Conservation (phyloP, 2,113 vertebrate species). For the Martes martes region DNA sequence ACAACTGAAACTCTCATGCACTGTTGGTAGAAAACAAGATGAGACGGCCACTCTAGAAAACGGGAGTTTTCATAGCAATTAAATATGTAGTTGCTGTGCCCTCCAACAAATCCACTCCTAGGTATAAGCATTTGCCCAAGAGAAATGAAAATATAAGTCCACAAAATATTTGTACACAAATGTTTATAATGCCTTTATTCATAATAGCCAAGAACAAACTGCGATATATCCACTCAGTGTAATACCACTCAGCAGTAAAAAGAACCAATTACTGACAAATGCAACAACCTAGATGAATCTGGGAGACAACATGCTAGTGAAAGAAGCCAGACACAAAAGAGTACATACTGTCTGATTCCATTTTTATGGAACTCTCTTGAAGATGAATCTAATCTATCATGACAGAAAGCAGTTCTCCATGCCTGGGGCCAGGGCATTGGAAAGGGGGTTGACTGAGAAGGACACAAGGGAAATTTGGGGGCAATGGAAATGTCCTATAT, state of each 20-base stretch:
- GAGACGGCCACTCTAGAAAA: background rate
- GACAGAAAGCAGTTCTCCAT: background rate
- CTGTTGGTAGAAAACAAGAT: background rate
- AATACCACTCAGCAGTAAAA: background rate
- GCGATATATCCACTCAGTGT: background rate
- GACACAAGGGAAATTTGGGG: background rate
- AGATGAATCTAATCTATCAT: background rate
- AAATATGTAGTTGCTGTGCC: background rate
- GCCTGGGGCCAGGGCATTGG: background rate
- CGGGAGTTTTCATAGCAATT: background rate
- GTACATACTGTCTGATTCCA: background rate
- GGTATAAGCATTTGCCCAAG: background rate
- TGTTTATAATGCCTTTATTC: background rate
- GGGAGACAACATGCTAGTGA: background rate
- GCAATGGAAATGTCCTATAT: background rate
- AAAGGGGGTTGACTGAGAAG: background rate
- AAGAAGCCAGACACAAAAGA: background rate
- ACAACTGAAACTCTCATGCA: background rate
- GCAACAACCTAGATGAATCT: background rate
- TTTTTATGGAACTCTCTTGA: background rate
- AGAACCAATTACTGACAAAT: background rate
- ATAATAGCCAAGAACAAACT: background rate
- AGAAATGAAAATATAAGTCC: background rate
- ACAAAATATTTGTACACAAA: background rate
- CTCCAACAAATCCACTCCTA: background rate